A percentile compares a stretch with the other conserved stretches of the same genome.
These are phyloP conservation scores for Tridacna crocea DNA, from an alignment of 2,888 invertebrate genomes.

Conservation along the genomic window DNA sequence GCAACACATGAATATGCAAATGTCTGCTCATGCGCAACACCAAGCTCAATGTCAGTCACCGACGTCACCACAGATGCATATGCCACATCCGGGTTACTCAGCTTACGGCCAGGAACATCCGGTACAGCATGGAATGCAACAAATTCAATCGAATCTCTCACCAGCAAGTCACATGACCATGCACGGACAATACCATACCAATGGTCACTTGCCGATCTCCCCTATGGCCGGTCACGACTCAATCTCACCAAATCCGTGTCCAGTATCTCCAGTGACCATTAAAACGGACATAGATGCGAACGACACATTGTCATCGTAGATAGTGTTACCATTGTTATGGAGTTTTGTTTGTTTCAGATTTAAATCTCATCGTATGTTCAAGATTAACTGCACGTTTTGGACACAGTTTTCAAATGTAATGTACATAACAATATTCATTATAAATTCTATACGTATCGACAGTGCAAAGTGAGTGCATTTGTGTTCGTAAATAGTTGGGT, in stretches of 20 bases:
- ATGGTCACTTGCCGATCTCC: constrained; percentile 46
- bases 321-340: background rate
- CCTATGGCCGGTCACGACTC: constrained; percentile 49
- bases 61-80: constrained; percentile 35
- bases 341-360: background rate
- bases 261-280: constrained; percentile 50
- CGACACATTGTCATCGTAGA: constrained; percentile 43
- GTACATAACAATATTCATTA: too few relatives aligned
- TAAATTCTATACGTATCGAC: too few relatives aligned
- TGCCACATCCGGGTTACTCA: constrained; percentile 19
- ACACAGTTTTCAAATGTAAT: background rate
- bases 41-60: constrained; percentile 53
- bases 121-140: constrained; percentile 37
- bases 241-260: constrained; percentile 35
- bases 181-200: constrained; percentile 43
- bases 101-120: constrained; percentile 20
- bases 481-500: too few relatives aligned
- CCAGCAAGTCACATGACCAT: constrained; percentile 30
- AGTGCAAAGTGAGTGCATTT: too few relatives aligned
- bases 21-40: constrained; percentile 54
- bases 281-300: constrained; percentile 60
- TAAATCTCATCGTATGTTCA: background rate
- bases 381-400: background rate
- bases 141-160: constrained; percentile 38
- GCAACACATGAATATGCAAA: constrained; percentile 59